These are phyloP conservation scores for Xylophagus ater DNA, from an alignment of 2,888 invertebrate genomes.

Conservation along the genomic window DNA sequence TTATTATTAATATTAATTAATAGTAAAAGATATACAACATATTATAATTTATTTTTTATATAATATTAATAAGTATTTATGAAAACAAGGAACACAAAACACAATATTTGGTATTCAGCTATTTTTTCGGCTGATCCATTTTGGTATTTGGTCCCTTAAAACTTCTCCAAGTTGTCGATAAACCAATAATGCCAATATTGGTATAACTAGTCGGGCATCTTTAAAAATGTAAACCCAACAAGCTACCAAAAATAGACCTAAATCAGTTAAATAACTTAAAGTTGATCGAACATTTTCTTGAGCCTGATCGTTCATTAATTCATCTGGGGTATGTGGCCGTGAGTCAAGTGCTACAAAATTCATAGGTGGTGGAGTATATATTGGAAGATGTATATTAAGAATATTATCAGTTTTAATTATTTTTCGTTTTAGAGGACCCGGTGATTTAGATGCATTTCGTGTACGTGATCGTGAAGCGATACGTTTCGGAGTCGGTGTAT, in stretches of 20 bases:
- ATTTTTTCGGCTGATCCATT: slow-evolving; percentile 43
- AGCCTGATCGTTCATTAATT: slow-evolving; percentile 50
- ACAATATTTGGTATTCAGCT: slow-evolving; percentile 18
- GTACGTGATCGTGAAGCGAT: slow-evolving; percentile 18
- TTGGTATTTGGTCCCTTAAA: slow-evolving; percentile 46
- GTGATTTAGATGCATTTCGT: slow-evolving; percentile 23
- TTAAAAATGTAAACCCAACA: slow-evolving; percentile 73
- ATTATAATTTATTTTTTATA: too few relatives aligned
- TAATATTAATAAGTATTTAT: too few relatives aligned
- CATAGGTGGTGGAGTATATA: slow-evolving; percentile 3
- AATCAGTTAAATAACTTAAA: slow-evolving; percentile 61
- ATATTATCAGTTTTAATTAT: slow-evolving; percentile 11
- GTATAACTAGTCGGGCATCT: slow-evolving; percentile 68
- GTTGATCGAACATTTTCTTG: slow-evolving; percentile 56
- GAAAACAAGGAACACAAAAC: slow-evolving; percentile 9
- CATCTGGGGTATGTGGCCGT: slow-evolving; percentile 30
- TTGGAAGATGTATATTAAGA: slow-evolving; percentile 5
- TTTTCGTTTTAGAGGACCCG: slow-evolving; percentile 19
- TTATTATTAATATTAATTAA: too few relatives aligned
- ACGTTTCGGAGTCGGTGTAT: slow-evolving; percentile 1
- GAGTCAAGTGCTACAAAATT: slow-evolving; percentile 1
- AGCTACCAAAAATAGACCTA: slow-evolving; percentile 62
- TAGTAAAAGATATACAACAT: too few relatives aligned
- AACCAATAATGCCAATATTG: slow-evolving; percentile 62
- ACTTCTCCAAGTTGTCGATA: slow-evolving; percentile 66